Base-by-base conservation (phyloP, 2,888 invertebrate genomes). In the Drosophila paramelanica region DNA sequence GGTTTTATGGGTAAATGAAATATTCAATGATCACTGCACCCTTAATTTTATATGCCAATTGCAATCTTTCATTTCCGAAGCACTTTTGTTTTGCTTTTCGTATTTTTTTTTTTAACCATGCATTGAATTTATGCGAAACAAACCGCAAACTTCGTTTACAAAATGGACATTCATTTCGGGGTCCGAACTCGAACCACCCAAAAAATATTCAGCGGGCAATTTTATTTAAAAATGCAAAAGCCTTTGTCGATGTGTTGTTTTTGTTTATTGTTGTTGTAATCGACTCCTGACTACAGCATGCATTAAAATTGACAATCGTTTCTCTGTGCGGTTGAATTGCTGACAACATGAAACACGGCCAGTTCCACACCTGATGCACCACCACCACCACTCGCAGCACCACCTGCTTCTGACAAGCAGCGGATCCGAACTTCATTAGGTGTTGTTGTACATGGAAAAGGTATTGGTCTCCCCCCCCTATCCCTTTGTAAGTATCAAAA, bases 281-380 rank as follows among this genome's bases (percentile, higher is more conserved):
- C 57, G 74, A 60, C 74, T 77, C 56, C 62, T 50, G 75, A 58
- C 77, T 73, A 33, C 56, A 64, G 64, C 76, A 61, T 84, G 79
- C 75, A 84, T 84, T 73, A 60, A 82, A 84, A 85, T 84, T 79
- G 88, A 59, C 83, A 84, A 88, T 88, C 73, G 88, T 70, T 70
- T 72, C 75, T 77, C 64, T 70, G 72, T 88, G 88, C 81, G 82
- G 88, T 84, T 76, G 83, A 82, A 79, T 85, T 70, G 83, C 77
- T 76, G 80, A 82, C 73, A 79, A 72, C 78, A 59, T 66, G 58
- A 64, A 73, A 67, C 80, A 71, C 43, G 70, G 41, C 72, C 68
- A 61, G 66, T 55, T 61, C 49, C 58, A 71, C 60, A 72, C 67
- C 61, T 77, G 73, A 68, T 67, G 62, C 41, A 67, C 10, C 61